Base-by-base conservation (phyloP, 2,113 vertebrate species). In the Cichladusa arquata region DNA sequence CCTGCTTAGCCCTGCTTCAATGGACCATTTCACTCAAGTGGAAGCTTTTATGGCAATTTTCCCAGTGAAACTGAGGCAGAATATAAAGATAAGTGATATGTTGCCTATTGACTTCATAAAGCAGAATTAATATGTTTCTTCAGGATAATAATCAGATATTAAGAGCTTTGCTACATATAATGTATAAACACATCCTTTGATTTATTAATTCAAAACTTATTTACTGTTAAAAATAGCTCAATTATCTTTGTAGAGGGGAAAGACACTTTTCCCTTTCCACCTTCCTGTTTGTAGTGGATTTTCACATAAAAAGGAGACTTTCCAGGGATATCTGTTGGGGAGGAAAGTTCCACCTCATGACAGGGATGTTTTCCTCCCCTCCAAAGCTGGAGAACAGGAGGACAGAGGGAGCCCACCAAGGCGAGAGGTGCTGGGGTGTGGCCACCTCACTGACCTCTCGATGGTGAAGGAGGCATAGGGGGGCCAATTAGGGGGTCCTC, bases 31-130 rank as follows among this genome's bases (percentile, higher is more conserved):
- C 2, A 6, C 67, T 62, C 42, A 83, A 95, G 80, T 96, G 86
- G 90, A 92, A 93, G 82, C 19, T 92, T 94, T 83, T 45, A 66
- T 86, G 86, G 94, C 82, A 90, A 28, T 88, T 83, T 88, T 92
- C 88, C 92, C 76, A 92, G 34, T 62, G 92, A 95, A 96, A 92
- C 72, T 33, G 42, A 73, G 42, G 88, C 44, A 54, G 54, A 82
- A 83, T 77, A 44, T 73, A 77, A 81, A 90, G 74, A 25, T 58
- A 90, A 90, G 67, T 73, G 58, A 42, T 88, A 8, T 58, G 31
- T 92, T 12, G 1, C 44, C 66, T 45, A 36, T 66, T 69, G 44
- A 45, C 60, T 88, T 90, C 64, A 69, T 56, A 86, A 74, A 86
- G 76, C 47, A 92, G 56, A 81, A 77, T 47, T 69, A 92, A 66